A percentile compares a stretch with the other conserved stretches of the same genome.
Evolutionary conservation across 2,113 vertebrate genomes (phyloP).

Genomic region (Orycteropus afer): DNA sequence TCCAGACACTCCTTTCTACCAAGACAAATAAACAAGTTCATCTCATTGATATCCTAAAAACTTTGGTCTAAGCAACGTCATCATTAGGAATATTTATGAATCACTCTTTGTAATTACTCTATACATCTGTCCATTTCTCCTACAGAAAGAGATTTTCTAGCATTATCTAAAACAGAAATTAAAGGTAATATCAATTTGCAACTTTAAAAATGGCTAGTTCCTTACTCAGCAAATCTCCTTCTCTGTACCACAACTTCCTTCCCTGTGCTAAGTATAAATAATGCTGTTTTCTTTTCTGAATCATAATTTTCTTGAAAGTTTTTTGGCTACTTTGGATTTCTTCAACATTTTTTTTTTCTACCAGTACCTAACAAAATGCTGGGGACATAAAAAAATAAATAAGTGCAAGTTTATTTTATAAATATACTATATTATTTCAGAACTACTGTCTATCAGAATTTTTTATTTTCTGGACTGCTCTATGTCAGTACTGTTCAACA

Average conservation of each 20-base stretch:
- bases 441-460: neutral
- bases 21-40: slow-evolving; percentile 69
- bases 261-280: neutral
- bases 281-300: neutral
- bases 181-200: neutral
- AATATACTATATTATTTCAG: neutral
- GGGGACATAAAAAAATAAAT: neutral
- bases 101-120: neutral
- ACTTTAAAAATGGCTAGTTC: neutral
- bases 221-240: neutral
- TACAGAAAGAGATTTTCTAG: neutral
- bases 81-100: neutral
- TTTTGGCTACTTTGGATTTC: neutral
- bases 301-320: neutral
- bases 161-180: neutral
- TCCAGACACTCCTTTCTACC: slow-evolving; percentile 62
- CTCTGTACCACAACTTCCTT: neutral
- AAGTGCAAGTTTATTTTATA: neutral
- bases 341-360: neutral
- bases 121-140: neutral
- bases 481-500: too few relatives aligned
- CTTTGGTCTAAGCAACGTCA: slow-evolving; percentile 44
- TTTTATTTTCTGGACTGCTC: neutral
- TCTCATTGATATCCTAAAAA: slow-evolving; percentile 73
- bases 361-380: neutral